Base-by-base conservation (phyloP, 2,797 vertebrate genomes). In the Antennarius maculatus region DNA sequence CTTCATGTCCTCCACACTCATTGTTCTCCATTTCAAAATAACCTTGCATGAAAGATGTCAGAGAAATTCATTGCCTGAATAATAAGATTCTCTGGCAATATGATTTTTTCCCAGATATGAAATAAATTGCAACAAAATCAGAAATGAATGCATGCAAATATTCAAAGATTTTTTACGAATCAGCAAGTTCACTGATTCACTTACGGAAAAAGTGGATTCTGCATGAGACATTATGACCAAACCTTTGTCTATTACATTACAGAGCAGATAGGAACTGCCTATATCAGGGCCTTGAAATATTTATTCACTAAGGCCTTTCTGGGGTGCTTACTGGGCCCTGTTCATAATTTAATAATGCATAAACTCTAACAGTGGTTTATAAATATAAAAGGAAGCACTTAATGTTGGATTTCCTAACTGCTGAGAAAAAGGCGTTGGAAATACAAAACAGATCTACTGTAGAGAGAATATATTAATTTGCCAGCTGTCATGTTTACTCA, bases 261-360 rank as follows among this genome's bases (percentile, higher is more conserved):
- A 75, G 79, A 76, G 72, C 64, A 88, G 77, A 90, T 85, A 78
- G 80, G 82, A 88, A 89, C 88, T 83, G 83, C 84, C 79, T 88
- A 80, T 85, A 91, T 91, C 85, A 81, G 79, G 75, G 81, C 83
- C 62, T 76, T 94, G 82, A 94, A 94, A 94, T 92, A 93, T 94
- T 93, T 76, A 94, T 91, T 87, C 57, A 82, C 85, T 88, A 91
- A 84, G 81, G 86, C 86, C 82, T 91, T 91, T 90, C 81, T 88
- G 76, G 77, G 80, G 84, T 73, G 86, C 86, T 88, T 88, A 88
- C 87, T 69, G 72, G 84, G 88, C 81, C 70, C 74, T 79, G 87
- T 85, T 86, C 88, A 82, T 88, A 74, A 78, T 85, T 93, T 85
- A 92, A 93, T 93, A 91, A 93, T 93, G 86, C 86, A 92, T 88